Conservation (phyloP, 1,140 invertebrate genomes). For the Paraescarpia echinospica region DNA sequence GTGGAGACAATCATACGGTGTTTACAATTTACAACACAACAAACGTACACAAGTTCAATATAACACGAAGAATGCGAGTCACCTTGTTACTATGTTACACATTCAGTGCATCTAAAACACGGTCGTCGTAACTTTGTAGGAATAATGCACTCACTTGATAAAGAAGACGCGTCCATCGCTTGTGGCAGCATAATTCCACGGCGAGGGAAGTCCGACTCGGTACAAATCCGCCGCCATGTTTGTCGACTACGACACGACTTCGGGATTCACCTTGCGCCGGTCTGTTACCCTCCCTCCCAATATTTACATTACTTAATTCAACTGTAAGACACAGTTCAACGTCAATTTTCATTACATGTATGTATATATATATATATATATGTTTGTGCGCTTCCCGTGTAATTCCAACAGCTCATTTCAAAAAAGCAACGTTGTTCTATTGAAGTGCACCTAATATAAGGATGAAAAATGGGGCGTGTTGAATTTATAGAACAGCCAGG, state of each 20-base stretch:
- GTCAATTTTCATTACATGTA: not conserved
- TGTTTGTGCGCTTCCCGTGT: not conserved
- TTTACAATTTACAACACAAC: not conserved
- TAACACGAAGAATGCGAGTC: not conserved
- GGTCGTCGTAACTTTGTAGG: not conserved
- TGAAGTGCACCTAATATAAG: not conserved
- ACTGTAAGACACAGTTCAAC: not conserved
- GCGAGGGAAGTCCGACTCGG: conserved; percentile 34
- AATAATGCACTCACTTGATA: conserved; percentile 45
- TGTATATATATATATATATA: not conserved
- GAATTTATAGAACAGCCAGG: conserved; percentile 14
- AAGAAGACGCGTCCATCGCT: conserved; percentile 52
- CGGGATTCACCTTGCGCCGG: conserved; percentile 15
- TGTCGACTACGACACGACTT: not conserved
- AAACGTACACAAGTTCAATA: not conserved
- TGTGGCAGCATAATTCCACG: conserved; percentile 47
- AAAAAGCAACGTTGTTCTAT: not conserved
- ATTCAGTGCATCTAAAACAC: not conserved
- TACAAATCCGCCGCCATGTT: conserved; percentile 22
- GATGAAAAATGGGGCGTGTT: not conserved
- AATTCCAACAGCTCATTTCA: not conserved
- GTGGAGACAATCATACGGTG: not conserved
- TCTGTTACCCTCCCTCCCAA: not conserved
- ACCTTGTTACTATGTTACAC: not conserved
- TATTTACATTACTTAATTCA: not conserved